A percentile compares a stretch with the other conserved stretches of the same genome.
Conservation (phyloP, 2,113 vertebrate species). For the Cynoglossus semilaevis region DNA sequence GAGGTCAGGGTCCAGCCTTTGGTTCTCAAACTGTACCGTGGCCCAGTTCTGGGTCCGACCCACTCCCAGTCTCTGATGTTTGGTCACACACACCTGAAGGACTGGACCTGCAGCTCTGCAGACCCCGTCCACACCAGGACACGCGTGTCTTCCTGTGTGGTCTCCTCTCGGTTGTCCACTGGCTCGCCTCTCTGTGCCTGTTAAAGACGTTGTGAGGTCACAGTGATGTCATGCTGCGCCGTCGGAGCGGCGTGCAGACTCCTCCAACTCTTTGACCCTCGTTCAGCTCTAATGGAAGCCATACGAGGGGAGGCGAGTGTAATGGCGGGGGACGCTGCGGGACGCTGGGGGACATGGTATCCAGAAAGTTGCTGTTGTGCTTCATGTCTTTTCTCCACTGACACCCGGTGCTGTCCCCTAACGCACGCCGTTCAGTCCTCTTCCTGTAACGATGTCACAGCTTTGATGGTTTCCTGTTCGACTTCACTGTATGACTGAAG, state of each 20-base stretch:
- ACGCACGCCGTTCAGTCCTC: constrained; percentile 40
- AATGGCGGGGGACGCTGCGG: constrained; percentile 24
- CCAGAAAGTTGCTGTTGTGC: constrained; percentile 14
- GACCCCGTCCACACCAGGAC: constrained; percentile 39
- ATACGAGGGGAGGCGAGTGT: constrained; percentile 59
- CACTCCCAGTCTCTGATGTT: constrained; percentile 10
- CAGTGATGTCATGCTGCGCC: constrained; percentile 60
- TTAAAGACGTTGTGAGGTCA: constrained; percentile 36
- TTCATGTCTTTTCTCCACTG: neutral
- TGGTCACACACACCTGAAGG: constrained; percentile 24
- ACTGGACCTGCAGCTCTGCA: constrained; percentile 26
- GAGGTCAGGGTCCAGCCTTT: constrained; percentile 38
- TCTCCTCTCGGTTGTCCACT: constrained; percentile 29
- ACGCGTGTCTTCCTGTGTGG: constrained; percentile 32
- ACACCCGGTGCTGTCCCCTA: constrained; percentile 35
- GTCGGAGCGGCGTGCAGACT: constrained; percentile 41
- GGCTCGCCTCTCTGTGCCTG: constrained; percentile 46
- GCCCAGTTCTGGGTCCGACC: constrained; percentile 55
- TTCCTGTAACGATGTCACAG: constrained; percentile 14
- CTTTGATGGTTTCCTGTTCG: constrained; percentile 38
- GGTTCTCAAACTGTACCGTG: constrained; percentile 40
- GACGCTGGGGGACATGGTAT: constrained; percentile 25
- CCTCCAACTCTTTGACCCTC: constrained; percentile 59
- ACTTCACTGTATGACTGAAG: constrained; percentile 15
- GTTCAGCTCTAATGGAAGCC: constrained; percentile 75